Conservation (phyloP, 2,888 invertebrate genomes). For the Microdon myrmicae region DNA sequence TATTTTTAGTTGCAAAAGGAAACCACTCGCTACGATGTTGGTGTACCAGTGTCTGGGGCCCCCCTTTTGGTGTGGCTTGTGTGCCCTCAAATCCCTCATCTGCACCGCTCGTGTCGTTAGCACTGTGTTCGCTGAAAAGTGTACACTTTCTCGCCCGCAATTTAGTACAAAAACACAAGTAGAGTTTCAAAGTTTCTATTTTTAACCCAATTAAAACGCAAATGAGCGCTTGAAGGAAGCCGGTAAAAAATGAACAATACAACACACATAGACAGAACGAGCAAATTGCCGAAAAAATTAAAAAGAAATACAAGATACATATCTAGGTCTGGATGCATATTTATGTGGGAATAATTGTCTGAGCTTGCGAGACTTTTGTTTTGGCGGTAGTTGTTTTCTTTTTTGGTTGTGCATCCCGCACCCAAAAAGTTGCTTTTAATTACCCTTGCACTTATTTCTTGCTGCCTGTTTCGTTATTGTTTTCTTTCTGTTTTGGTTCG, state of each 20-base stretch:
- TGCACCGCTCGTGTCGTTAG: no score
- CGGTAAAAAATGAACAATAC: conserved; percentile 10
- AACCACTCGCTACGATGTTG: no score
- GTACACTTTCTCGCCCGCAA: conserved; percentile 14
- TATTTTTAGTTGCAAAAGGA: no score
- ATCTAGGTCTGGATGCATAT: background rate
- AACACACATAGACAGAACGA: background rate
- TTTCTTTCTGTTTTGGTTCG: conserved; percentile 3
- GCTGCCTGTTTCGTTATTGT: conserved; percentile 12
- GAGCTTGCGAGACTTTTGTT: conserved; percentile 11
- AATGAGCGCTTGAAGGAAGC: conserved; percentile 30
- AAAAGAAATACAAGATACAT: background rate
- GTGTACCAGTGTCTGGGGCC: no score
- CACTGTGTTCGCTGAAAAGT: conserved; percentile 48
- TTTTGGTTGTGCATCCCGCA: conserved; percentile 20
- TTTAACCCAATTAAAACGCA: conserved; percentile 49
- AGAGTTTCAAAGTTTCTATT: conserved; percentile 49
- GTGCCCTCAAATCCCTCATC: no score
- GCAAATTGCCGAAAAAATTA: background rate
- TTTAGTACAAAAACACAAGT: conserved; percentile 11
- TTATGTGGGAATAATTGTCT: background rate
- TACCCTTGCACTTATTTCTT: conserved; percentile 18
- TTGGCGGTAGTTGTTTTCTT: conserved; percentile 18
- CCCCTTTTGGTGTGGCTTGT: no score
- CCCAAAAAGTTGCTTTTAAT: conserved; percentile 23